These are phyloP conservation scores for Psammodynastes pulverulentus DNA, from an alignment of 2,113 vertebrate genomes.

Conservation along the genomic window DNA sequence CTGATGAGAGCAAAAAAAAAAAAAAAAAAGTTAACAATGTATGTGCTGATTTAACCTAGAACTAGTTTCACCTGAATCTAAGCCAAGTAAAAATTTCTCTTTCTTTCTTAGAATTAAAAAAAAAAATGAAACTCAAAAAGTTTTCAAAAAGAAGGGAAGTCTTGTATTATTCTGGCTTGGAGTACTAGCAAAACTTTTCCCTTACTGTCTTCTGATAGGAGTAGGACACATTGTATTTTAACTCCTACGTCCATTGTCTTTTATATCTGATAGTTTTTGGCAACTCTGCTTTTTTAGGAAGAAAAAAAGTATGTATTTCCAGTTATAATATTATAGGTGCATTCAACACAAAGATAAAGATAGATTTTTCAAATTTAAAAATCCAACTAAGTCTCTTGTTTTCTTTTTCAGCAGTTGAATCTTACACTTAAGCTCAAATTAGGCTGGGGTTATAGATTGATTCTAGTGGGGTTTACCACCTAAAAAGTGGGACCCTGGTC, in stretches of 20 bases:
- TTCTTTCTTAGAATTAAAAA: not conserved
- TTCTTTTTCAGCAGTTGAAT: not conserved
- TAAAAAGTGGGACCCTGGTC: not conserved
- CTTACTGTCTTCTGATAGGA: not conserved
- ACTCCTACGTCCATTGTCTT: not conserved
- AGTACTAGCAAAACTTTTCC: not conserved
- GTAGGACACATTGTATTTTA: not conserved
- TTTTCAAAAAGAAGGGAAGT: not conserved
- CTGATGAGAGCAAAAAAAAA: not conserved
- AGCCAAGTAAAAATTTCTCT: not conserved
- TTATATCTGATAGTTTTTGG: not conserved
- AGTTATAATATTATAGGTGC: not conserved
- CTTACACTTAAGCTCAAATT: not conserved
- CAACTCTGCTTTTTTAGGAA: not conserved
- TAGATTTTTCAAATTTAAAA: not conserved
- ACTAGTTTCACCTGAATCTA: not conserved
- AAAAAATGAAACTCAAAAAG: not conserved
- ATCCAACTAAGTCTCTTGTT: not conserved
- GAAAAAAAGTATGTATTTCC: not conserved
- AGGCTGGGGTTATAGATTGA: not conserved
- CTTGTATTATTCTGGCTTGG: not conserved
- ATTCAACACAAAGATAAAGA: not conserved
- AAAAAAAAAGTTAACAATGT: not conserved
- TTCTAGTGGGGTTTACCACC: not conserved
- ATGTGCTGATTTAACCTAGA: not conserved